Percentiles rank a stretch among this genome's conserved stretches.
phyloP scores from a whole-genome alignment of 2,888 invertebrate genomes.

The Agrypnus murinus region DNA sequence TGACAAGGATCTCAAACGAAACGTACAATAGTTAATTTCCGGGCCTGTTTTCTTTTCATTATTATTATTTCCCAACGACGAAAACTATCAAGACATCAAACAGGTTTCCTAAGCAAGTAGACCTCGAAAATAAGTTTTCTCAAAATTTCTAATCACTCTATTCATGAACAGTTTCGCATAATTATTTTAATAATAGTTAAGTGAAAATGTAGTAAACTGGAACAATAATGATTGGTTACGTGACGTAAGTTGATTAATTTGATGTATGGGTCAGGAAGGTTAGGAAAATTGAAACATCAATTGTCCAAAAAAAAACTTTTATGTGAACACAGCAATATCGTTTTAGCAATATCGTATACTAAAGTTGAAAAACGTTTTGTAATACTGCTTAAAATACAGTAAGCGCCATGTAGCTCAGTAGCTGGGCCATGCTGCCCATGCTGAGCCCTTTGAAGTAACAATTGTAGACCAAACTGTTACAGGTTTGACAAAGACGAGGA shows the following conservation, averaged over 20 bases:
- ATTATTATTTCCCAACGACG: slow-evolving; percentile 3
- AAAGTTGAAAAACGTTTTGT: no score
- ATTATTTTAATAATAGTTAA: background rate
- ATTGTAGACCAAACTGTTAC: no score
- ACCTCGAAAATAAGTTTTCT: background rate
- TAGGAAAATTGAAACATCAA: no score
- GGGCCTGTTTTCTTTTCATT: slow-evolving; percentile 1
- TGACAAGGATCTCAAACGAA: background rate
- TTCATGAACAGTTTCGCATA: slow-evolving; percentile 17
- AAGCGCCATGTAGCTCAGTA: no score
- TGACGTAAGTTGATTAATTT: slow-evolving; percentile 10
- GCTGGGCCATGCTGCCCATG: no score
- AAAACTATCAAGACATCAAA: slow-evolving; percentile 1
- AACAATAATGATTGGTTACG: background rate
- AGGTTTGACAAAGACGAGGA: no score
- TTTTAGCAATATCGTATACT: no score
- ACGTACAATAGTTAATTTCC: slow-evolving; percentile 4
- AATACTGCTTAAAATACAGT: no score
- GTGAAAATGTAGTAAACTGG: background rate
- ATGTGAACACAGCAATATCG: no score
- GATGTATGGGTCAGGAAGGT: slow-evolving; percentile 10
- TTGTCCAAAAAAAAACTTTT: no score
- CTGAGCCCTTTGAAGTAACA: no score
- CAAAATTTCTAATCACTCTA: slow-evolving; percentile 1
- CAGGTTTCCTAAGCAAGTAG: background rate